These are phyloP conservation scores for Antechinus flavipes DNA, from an alignment of 2,113 vertebrate genomes.

Conservation along the genomic window DNA sequence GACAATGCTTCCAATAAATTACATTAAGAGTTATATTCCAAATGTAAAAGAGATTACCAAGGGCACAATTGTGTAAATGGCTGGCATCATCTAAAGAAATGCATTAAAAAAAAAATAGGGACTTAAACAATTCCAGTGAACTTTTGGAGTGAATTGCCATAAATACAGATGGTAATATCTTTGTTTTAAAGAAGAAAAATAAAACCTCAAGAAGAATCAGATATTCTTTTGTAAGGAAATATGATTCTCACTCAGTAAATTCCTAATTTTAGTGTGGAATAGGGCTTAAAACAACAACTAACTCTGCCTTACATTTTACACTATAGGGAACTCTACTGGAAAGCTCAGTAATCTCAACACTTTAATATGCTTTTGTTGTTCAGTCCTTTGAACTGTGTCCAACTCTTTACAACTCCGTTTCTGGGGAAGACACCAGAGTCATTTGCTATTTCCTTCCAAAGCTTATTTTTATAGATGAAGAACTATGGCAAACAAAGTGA, in stretches of 20 bases:
- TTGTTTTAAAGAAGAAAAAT: neutral
- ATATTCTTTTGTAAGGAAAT: conserved; percentile 9
- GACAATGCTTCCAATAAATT: conserved; percentile 71
- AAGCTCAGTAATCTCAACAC: neutral
- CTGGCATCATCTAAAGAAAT: neutral
- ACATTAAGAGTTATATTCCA: conserved; percentile 27
- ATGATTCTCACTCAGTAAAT: neutral
- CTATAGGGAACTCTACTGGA: neutral
- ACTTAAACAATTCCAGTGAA: neutral
- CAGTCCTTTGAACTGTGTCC: neutral
- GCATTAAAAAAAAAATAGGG: neutral
- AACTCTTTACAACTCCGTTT: neutral
- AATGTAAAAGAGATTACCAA: conserved; percentile 63
- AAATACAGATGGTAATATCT: conserved; percentile 5
- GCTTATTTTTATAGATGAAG: neutral
- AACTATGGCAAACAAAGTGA: neutral
- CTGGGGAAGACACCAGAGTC: neutral
- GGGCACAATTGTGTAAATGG: conserved; percentile 40
- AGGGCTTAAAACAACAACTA: neutral
- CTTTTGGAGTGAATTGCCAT: neutral
- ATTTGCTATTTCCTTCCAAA: neutral
- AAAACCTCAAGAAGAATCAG: neutral
- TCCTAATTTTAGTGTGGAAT: neutral
- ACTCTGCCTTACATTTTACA: neutral
- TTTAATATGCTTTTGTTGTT: neutral